These are phyloP conservation scores for Agrochola lychnidis DNA, from an alignment of 2,888 invertebrate species.

Conservation along the genomic window DNA sequence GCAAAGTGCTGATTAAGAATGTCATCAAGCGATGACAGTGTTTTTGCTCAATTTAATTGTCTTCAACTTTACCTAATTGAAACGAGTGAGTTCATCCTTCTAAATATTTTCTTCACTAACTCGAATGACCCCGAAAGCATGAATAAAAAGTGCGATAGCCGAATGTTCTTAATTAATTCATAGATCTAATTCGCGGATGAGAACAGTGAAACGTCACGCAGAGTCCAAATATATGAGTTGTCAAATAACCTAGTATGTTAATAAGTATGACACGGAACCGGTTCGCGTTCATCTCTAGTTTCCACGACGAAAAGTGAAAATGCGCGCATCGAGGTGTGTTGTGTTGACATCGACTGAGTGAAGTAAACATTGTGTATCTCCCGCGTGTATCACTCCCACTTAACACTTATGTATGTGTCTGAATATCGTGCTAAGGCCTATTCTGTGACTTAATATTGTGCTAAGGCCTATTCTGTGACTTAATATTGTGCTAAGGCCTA, in stretches of 20 bases:
- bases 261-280: constrained; percentile 71
- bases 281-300: constrained; percentile 72
- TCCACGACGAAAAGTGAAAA: constrained; percentile 85
- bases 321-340: constrained; percentile 67
- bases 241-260: constrained; percentile 72
- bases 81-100: constrained; percentile 50
- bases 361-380: constrained; percentile 25
- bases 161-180: constrained; percentile 74
- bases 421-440: not conserved
- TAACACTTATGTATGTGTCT: not conserved
- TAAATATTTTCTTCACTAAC: constrained; percentile 44
- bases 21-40: constrained; percentile 19
- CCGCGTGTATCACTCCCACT: too few relatives aligned
- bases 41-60: constrained; percentile 17
- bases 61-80: constrained; percentile 34
- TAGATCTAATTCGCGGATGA: constrained; percentile 65
- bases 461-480: not conserved
- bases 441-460: not conserved
- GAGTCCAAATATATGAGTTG: constrained; percentile 50
- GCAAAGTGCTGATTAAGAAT: constrained; percentile 4
- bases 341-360: constrained; percentile 45
- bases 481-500: too few relatives aligned
- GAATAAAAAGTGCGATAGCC: constrained; percentile 68
- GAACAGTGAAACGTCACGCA: constrained; percentile 49
- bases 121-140: constrained; percentile 67